phyloP scores from a whole-genome alignment of 2,797 vertebrate genomes.

The Adrianichthys oophorus region DNA sequence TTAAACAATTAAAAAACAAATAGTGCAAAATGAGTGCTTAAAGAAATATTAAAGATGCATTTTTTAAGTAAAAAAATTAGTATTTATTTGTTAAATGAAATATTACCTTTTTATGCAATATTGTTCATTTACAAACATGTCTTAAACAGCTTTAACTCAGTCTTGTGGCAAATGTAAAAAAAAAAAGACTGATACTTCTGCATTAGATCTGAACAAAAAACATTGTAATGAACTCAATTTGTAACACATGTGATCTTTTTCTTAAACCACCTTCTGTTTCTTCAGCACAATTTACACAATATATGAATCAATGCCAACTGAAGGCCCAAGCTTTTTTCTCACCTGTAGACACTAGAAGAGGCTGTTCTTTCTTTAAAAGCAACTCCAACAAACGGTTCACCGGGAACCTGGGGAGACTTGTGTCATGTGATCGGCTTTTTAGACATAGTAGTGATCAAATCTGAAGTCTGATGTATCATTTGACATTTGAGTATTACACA shows the following conservation, averaged over 20 bases:
- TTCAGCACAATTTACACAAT: background rate
- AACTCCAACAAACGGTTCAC: conserved; percentile 7
- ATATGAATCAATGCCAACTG: background rate
- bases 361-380: conserved; percentile 13
- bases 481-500: background rate
- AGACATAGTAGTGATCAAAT: background rate
- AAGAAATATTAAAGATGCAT: too few relatives aligned
- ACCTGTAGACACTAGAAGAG: conserved; percentile 69
- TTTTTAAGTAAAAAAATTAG: too few relatives aligned
- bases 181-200: too few relatives aligned
- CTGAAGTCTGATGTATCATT: background rate
- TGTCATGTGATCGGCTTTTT: background rate
- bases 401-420: conserved; percentile 34
- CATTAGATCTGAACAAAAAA: background rate
- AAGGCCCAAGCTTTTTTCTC: conserved; percentile 5
- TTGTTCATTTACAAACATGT: too few relatives aligned
- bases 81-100: too few relatives aligned
- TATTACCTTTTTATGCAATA: too few relatives aligned
- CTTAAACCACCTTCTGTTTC: conserved; percentile 1
- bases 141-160: too few relatives aligned
- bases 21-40: too few relatives aligned
- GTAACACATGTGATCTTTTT: background rate
- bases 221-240: background rate
- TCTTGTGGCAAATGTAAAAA: too few relatives aligned
- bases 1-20: too few relatives aligned